A percentile compares a stretch with the other conserved stretches of the same genome.
Evolutionary conservation across 2,888 invertebrate genomes (phyloP).

Genomic region (Hermaeophaga mercurialis): DNA sequence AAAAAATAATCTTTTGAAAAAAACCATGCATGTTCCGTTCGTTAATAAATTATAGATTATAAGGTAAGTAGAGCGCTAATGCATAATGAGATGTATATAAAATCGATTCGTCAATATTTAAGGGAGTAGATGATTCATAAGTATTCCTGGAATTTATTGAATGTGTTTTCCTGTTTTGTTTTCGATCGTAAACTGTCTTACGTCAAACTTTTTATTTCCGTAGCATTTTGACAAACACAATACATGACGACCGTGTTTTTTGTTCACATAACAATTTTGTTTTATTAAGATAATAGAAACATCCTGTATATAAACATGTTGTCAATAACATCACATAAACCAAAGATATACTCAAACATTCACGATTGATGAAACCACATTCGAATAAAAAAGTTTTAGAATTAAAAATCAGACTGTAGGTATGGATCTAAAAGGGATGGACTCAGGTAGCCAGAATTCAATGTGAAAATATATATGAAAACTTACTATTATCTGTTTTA

Average conservation of each 20-base stretch:
- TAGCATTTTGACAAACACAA: background rate
- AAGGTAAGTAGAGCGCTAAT: background rate
- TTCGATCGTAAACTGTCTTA: background rate
- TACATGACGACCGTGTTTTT: background rate
- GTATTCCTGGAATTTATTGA: background rate
- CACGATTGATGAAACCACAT: too few species aligned
- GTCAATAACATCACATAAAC: too few species aligned
- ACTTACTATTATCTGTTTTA: too few species aligned
- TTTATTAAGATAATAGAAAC: background rate
- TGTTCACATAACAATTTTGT: background rate
- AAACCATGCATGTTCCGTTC: background rate
- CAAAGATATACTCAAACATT: too few species aligned
- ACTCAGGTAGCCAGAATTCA: too few species aligned
- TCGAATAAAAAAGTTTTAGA: too few species aligned
- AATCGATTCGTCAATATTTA: background rate
- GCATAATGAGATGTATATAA: background rate
- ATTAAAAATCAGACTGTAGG: too few species aligned
- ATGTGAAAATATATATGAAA: too few species aligned
- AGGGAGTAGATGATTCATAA: background rate
- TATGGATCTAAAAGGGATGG: too few species aligned
- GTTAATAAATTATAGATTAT: background rate
- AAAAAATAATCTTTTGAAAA: constrained; percentile 2
- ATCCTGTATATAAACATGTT: background rate
- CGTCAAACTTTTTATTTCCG: background rate
- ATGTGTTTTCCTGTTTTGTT: constrained; percentile 1